phyloP scores from a whole-genome alignment of 2,797 vertebrate species.

The Eospalax fontanierii region DNA sequence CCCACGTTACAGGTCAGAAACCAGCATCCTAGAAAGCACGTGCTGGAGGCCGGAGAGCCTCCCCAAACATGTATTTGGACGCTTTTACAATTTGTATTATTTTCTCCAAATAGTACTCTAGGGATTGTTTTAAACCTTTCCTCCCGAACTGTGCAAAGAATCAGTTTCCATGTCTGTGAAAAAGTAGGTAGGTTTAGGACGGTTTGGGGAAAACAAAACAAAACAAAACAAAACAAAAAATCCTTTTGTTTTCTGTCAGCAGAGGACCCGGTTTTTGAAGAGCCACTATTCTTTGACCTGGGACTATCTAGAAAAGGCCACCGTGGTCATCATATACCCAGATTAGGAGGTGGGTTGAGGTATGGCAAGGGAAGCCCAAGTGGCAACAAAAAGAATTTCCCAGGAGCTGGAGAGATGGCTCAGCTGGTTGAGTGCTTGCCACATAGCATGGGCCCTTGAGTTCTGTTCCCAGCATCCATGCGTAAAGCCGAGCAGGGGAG shows the following conservation, averaged over 20 bases:
- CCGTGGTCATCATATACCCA: not conserved
- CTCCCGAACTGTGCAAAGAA: conserved; percentile 51
- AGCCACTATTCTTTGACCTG: conserved; percentile 83
- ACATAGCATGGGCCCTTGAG: not conserved
- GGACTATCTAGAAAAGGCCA: conserved; percentile 76
- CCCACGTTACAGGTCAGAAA: conserved; percentile 67
- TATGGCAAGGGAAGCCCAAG: not conserved
- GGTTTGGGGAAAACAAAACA: conserved; percentile 61
- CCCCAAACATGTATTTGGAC: conserved; percentile 73
- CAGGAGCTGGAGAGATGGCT: not conserved
- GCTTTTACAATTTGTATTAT: conserved; percentile 87
- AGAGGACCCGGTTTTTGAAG: conserved; percentile 78
- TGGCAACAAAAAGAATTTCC: conserved; percentile 10
- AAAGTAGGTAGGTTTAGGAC: conserved; percentile 71
- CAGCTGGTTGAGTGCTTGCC: not conserved
- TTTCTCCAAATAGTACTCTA: conserved; percentile 86
- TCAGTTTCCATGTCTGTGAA: conserved; percentile 3
- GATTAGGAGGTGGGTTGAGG: not conserved
- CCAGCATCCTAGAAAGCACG: conserved; percentile 38
- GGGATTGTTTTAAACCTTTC: conserved; percentile 65
- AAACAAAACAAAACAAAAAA: too few relatives aligned
- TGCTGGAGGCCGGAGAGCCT: conserved; percentile 49
- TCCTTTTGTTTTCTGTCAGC: conserved; percentile 82
- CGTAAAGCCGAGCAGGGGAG: too few relatives aligned
- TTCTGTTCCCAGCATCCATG: not conserved